Conservation (phyloP, 2,888 invertebrate genomes). For the Rhogogaster chlorosoma region DNA sequence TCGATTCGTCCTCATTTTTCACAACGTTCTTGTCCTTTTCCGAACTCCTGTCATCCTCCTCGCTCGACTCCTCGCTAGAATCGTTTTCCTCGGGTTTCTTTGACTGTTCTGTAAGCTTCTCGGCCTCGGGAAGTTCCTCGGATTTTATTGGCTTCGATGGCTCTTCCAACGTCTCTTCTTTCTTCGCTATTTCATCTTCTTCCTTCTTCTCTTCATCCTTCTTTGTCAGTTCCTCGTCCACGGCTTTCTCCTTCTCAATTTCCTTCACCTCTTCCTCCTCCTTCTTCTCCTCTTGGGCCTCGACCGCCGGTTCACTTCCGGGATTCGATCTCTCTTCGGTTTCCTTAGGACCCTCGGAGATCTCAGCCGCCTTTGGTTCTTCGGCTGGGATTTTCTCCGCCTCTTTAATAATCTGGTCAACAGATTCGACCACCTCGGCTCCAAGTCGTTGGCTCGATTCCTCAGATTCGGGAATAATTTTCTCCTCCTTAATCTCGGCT, state of each 20-base stretch:
- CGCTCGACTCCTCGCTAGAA: slow-evolving; percentile 71
- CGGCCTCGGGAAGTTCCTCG: slow-evolving; percentile 46
- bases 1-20: background rate
- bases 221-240: slow-evolving; percentile 61
- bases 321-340: slow-evolving; percentile 71
- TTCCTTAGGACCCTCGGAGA: slow-evolving; percentile 75
- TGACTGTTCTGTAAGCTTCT: slow-evolving; percentile 49
- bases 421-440: background rate
- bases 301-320: slow-evolving; percentile 56
- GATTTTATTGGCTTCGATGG: slow-evolving; percentile 50
- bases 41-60: slow-evolving; percentile 56
- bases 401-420: background rate
- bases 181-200: slow-evolving; percentile 46
- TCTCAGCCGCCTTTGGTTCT: slow-evolving; percentile 69
- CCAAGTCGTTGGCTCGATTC: background rate
- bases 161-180: slow-evolving; percentile 52
- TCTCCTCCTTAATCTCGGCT: slow-evolving; percentile 9
- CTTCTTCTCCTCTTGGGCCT: slow-evolving; percentile 65
- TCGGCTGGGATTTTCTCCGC: background rate
- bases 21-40: background rate
- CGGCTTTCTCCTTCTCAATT: slow-evolving; percentile 58
- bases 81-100: slow-evolving; percentile 55
- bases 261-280: slow-evolving; percentile 60
- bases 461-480: background rate
- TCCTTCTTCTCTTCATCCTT: slow-evolving; percentile 69